These are phyloP conservation scores for Stegodyphus dumicola DNA, from an alignment of 1,140 invertebrate species.

Conservation along the genomic window DNA sequence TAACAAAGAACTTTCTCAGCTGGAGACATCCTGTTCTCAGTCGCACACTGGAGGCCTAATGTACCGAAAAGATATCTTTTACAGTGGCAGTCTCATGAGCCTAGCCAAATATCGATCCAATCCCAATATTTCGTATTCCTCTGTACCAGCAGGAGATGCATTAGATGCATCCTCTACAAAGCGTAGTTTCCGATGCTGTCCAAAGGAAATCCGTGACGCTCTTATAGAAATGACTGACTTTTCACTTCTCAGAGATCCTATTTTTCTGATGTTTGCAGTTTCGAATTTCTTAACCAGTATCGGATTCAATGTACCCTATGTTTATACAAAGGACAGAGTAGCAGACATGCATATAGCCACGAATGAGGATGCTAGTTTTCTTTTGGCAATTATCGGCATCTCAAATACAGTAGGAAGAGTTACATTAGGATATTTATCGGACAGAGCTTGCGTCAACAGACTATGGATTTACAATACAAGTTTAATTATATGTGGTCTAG, in stretches of 20 bases:
- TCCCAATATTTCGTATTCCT: slow-evolving; percentile 47
- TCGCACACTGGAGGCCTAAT: slow-evolving; percentile 67
- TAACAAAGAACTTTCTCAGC: slow-evolving; percentile 45
- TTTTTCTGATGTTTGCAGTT: slow-evolving; percentile 90
- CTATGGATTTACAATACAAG: slow-evolving; percentile 89
- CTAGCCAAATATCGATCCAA: slow-evolving; percentile 71
- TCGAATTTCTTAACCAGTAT: slow-evolving; percentile 97
- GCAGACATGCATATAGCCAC: slow-evolving; percentile 73
- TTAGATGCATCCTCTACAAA: background rate
- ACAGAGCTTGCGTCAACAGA: slow-evolving; percentile 88
- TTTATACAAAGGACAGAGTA: slow-evolving; percentile 81
- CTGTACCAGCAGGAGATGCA: background rate
- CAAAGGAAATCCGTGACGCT: slow-evolving; percentile 73
- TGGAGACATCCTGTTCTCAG: slow-evolving; percentile 24
- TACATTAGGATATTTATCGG: slow-evolving; percentile 84
- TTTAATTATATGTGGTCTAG: slow-evolving; percentile 77
- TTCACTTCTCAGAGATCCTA: slow-evolving; percentile 81
- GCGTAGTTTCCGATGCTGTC: slow-evolving; percentile 63
- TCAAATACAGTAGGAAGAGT: slow-evolving; percentile 90
- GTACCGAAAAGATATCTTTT: slow-evolving; percentile 87
- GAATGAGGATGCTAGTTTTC: slow-evolving; percentile 73
- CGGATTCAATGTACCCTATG: slow-evolving; percentile 95
- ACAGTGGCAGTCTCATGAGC: slow-evolving; percentile 82
- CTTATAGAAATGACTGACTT: slow-evolving; percentile 87
- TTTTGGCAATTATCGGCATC: slow-evolving; percentile 84